Percentiles rank a stretch among this genome's conserved stretches.
Evolutionary conservation across 1,140 invertebrate genomes (phyloP).

Genomic region (Drosophila prosaltans): DNA sequence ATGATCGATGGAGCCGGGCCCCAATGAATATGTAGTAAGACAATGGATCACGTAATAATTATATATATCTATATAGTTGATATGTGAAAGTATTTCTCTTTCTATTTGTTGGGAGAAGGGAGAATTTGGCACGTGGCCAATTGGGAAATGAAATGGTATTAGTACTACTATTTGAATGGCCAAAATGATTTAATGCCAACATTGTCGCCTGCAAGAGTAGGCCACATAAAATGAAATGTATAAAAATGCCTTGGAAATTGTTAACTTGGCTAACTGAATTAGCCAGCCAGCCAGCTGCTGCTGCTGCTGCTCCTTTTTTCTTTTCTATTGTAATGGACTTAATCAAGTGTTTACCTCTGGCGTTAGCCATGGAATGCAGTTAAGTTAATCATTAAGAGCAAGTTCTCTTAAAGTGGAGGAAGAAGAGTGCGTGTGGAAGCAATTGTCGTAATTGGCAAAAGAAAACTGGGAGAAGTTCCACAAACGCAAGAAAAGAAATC

Average conservation of each 20-base stretch:
- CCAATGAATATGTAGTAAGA: slow-evolving; percentile 63
- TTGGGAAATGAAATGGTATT: slow-evolving; percentile 43
- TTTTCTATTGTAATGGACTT: slow-evolving; percentile 27
- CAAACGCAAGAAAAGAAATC: not conserved
- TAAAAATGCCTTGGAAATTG: slow-evolving; percentile 12
- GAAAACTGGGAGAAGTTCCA: not conserved
- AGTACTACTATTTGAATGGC: slow-evolving; percentile 11
- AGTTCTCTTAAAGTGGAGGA: slow-evolving; percentile 18
- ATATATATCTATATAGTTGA: slow-evolving; percentile 11
- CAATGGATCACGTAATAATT: slow-evolving; percentile 17
- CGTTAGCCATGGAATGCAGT: slow-evolving; percentile 49
- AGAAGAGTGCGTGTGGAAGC: not conserved
- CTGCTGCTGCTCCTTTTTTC: not conserved
- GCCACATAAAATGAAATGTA: slow-evolving; percentile 54
- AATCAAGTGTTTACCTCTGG: slow-evolving; percentile 24
- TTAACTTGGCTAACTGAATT: slow-evolving; percentile 14
- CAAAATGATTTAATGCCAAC: slow-evolving; percentile 33
- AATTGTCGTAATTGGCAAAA: slow-evolving; percentile 3
- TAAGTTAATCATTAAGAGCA: slow-evolving; percentile 37
- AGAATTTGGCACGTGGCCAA: slow-evolving; percentile 57
- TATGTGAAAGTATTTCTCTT: slow-evolving; percentile 52
- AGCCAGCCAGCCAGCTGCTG: too few species aligned
- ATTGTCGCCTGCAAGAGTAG: not conserved
- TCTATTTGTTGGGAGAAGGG: not conserved
- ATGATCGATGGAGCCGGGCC: slow-evolving; percentile 39